Percentiles rank a stretch among this genome's conserved stretches.
These are phyloP conservation scores for Malurus alboscapulatus DNA, from an alignment of 2,113 vertebrate species.

Conservation along the genomic window DNA sequence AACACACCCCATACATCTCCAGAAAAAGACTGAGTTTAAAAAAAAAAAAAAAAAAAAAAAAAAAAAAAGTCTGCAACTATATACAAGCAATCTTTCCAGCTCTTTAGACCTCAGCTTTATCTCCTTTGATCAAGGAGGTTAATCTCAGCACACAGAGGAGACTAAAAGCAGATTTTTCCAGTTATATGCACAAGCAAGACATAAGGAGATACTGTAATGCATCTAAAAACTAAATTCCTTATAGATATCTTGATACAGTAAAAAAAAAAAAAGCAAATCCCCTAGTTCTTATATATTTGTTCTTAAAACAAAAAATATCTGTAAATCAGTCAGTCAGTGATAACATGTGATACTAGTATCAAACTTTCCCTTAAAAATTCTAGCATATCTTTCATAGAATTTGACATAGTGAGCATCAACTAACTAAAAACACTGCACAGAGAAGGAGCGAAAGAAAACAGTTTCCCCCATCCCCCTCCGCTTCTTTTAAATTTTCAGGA, in stretches of 20 bases:
- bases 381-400: fast-evolving
- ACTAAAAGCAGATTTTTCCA: neutral
- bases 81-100: neutral
- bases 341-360: fast-evolving
- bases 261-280: neutral
- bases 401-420: neutral
- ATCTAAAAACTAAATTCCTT: neutral
- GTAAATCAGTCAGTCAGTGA: neutral
- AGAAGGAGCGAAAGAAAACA: neutral
- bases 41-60: neutral
- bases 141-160: neutral
- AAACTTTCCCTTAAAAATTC: neutral
- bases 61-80: neutral
- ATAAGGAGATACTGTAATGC: neutral
- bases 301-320: fast-evolving
- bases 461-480: neutral
- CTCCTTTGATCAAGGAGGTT: neutral
- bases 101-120: neutral
- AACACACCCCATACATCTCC: fast-evolving
- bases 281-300: fast-evolving
- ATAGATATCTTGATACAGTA: fast-evolving
- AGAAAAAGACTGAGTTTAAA: fast-evolving
- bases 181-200: neutral
- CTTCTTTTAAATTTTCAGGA: neutral
- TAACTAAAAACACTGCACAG: neutral